These are phyloP conservation scores for Apis mellifera DNA, from an alignment of 1,140 invertebrate genomes.

Conservation along the genomic window DNA sequence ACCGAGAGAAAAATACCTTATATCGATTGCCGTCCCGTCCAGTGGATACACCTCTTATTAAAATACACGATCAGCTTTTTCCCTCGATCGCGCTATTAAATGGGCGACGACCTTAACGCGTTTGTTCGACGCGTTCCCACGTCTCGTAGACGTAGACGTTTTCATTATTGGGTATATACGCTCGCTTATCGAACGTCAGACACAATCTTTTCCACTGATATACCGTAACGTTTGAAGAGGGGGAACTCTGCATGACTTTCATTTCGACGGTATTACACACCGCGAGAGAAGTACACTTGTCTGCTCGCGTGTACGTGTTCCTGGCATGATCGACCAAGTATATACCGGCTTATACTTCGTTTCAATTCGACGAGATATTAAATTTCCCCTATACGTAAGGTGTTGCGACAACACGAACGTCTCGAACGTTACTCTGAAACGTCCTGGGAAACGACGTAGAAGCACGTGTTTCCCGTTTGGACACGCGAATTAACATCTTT, in stretches of 20 bases:
- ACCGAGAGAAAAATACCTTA: no score
- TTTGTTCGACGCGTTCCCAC: neutral
- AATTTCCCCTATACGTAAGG: slow-evolving; percentile 9
- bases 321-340: neutral
- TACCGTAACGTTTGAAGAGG: neutral
- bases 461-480: neutral
- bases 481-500: neutral
- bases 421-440: no score
- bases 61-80: no score
- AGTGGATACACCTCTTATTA: no score
- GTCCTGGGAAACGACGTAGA: no score
- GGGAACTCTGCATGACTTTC: slow-evolving; percentile 2
- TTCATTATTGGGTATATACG: neutral
- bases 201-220: slow-evolving; percentile 16
- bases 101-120: no score
- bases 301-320: slow-evolving; percentile 5
- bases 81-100: no score
- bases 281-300: neutral
- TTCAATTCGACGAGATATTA: slow-evolving; percentile 33
- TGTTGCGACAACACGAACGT: neutral
- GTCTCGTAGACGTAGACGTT: neutral
- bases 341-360: neutral
- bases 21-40: no score
- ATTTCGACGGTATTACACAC: slow-evolving; percentile 13
- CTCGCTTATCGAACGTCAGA: slow-evolving; percentile 13